A percentile compares a stretch with the other conserved stretches of the same genome.
These are phyloP conservation scores for Synergus japonicus DNA, from an alignment of 2,888 invertebrate genomes.

Conservation along the genomic window DNA sequence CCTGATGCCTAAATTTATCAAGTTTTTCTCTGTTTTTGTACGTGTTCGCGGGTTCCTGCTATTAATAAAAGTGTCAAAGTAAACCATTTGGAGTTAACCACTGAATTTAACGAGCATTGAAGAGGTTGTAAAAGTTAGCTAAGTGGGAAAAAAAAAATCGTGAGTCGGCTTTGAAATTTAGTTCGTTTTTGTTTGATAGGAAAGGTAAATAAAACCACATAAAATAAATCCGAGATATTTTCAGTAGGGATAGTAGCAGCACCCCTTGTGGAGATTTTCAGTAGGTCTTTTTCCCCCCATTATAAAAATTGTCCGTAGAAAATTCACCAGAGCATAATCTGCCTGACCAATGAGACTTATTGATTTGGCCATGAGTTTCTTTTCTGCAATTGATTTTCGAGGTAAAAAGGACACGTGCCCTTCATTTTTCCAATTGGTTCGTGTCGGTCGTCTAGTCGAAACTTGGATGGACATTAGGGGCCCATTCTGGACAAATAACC, in stretches of 20 bases:
- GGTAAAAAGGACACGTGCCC: conserved; percentile 33
- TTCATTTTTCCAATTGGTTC: conserved; percentile 40
- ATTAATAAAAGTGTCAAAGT: conserved; percentile 41
- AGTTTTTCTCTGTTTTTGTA: conserved; percentile 39
- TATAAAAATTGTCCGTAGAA: conserved; percentile 9
- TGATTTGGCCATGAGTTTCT: conserved; percentile 34
- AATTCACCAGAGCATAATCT: conserved; percentile 20
- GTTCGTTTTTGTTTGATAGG: background rate
- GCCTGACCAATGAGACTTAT: conserved; percentile 36
- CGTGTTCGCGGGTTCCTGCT: conserved; percentile 30
- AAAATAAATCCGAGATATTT: no score
- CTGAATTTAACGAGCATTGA: conserved; percentile 17
- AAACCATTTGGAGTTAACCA: conserved; percentile 30
- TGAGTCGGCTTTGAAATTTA: background rate
- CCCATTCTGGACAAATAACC: conserved; percentile 52
- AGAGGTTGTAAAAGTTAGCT: background rate
- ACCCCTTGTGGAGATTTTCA: background rate
- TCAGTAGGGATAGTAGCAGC: no score
- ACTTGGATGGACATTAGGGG: conserved; percentile 44
- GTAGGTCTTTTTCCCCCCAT: background rate
- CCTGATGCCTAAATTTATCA: conserved; percentile 21
- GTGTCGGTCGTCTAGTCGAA: conserved; percentile 25
- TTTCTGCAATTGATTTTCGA: background rate
- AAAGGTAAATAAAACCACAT: no score
- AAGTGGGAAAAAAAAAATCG: background rate